Conservation (phyloP, 2,888 invertebrate genomes). For the Lapara coniferarum region DNA sequence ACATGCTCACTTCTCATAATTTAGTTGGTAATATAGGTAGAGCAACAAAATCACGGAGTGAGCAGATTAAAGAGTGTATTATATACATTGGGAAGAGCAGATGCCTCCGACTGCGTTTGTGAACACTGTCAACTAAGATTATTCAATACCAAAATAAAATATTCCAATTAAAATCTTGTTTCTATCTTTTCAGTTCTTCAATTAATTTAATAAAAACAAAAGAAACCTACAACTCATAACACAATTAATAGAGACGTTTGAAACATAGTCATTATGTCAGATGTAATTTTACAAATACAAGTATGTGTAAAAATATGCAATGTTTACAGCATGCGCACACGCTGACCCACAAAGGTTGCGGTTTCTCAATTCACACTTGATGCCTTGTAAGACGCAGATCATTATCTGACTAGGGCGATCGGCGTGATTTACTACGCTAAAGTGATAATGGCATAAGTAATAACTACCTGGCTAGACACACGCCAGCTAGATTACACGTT, state of each 20-base stretch:
- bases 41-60: too few species aligned
- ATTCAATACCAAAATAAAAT: too few species aligned
- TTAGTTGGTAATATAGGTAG: too few species aligned
- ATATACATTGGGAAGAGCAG: too few species aligned
- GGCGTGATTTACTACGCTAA: slow-evolving; percentile 72
- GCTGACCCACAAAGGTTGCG: slow-evolving; percentile 54
- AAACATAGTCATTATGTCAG: not conserved
- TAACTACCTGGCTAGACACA: slow-evolving; percentile 53
- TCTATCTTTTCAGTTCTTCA: too few species aligned
- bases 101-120: too few species aligned
- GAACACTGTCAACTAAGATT: too few species aligned
- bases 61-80: too few species aligned
- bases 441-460: slow-evolving; percentile 71
- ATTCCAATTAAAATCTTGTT: too few species aligned
- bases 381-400: slow-evolving; percentile 61
- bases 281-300: not conserved
- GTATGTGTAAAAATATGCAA: slow-evolving; percentile 5
- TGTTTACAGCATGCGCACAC: slow-evolving; percentile 31
- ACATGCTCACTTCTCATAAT: too few species aligned
- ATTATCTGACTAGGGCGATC: slow-evolving; percentile 70
- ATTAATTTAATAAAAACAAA: too few species aligned
- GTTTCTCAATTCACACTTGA: slow-evolving; percentile 69
- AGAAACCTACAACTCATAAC: not conserved
- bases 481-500: slow-evolving; percentile 45
- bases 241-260: not conserved